These are phyloP conservation scores for Bombus affinis DNA, from an alignment of 1,140 invertebrate species.

Conservation along the genomic window DNA sequence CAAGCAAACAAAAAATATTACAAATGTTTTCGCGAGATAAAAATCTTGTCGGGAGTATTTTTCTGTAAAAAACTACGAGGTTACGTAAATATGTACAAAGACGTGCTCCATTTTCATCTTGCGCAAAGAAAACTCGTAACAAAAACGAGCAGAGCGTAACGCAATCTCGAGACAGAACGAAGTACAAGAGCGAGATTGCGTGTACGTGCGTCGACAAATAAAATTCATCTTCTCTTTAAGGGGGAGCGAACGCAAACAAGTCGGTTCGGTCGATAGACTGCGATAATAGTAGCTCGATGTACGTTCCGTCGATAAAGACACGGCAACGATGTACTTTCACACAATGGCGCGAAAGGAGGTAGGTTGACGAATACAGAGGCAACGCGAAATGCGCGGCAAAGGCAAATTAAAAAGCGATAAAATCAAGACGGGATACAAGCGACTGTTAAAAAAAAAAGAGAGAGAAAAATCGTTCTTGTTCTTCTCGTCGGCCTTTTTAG, in stretches of 20 bases:
- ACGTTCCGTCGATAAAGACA: slow-evolving; percentile 57
- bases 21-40: neutral
- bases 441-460: neutral
- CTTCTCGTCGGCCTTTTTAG: neutral
- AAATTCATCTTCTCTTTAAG: neutral
- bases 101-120: neutral
- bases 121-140: neutral
- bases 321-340: slow-evolving; percentile 56
- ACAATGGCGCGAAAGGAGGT: neutral
- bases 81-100: slow-evolving; percentile 8
- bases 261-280: slow-evolving; percentile 40
- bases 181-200: neutral
- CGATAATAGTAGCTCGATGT: slow-evolving; percentile 61
- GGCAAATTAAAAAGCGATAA: slow-evolving; percentile 44
- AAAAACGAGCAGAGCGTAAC: too few species aligned
- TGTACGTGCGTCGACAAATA: neutral
- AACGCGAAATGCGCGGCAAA: slow-evolving; percentile 39
- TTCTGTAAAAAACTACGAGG: neutral
- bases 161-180: neutral
- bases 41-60: neutral
- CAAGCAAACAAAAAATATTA: neutral
- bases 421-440: slow-evolving; percentile 10
- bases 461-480: slow-evolving; percentile 57
- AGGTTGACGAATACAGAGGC: slow-evolving; percentile 38
- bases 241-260: slow-evolving; percentile 3